Base-by-base conservation (phyloP, 2,888 invertebrate species). In the Yponomeuta malinellus region DNA sequence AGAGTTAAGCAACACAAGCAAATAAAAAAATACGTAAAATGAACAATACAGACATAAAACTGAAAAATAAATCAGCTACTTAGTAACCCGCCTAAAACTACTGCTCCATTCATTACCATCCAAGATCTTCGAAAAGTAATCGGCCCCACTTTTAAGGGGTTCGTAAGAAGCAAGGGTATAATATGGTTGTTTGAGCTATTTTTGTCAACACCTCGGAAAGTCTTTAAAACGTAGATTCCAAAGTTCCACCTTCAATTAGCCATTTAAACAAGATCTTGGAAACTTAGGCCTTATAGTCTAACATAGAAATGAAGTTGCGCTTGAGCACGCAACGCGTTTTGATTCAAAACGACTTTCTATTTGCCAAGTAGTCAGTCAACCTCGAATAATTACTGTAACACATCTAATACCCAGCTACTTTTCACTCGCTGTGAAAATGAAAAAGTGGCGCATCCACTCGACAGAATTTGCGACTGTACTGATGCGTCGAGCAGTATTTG, bases 401-500 rank as follows among this genome's bases (percentile, higher is more conserved):
- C 15, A 67, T 71, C 71, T 67, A 71, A 83, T 80, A 76, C 78
- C 80, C 80, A 83, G 80, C 78, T 82, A 82, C 86, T 86, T 87
- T 85, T 86, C 82, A 83, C 81, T 84, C 80, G 79, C 78, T 59
- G 52, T 59, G 52, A 81, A 80, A 83, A 84, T 84, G 82, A 84
- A 87, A 86, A 85, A 86, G 83, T 83, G 79, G 82, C 82, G 81
- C 83, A 84, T 83, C 82, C 82, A 84, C 83, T 83, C 80, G 79
- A 81, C 83, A 85, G 86, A 88, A 88, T 88, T 87, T 86, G 88
- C 85, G 84, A 88, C 84, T 83, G 85, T 82, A 74, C 75, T 79
- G 87, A 87, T 88, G 89, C 86, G 85, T 85, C 80, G 82, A 85
- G 82, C 83, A 86, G 83, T 89, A 90, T 91, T 92, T 90, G 90